Conservation (phyloP, 37 sponge, comb jelly and placozoan genomes). For the Agelas oroides region DNA sequence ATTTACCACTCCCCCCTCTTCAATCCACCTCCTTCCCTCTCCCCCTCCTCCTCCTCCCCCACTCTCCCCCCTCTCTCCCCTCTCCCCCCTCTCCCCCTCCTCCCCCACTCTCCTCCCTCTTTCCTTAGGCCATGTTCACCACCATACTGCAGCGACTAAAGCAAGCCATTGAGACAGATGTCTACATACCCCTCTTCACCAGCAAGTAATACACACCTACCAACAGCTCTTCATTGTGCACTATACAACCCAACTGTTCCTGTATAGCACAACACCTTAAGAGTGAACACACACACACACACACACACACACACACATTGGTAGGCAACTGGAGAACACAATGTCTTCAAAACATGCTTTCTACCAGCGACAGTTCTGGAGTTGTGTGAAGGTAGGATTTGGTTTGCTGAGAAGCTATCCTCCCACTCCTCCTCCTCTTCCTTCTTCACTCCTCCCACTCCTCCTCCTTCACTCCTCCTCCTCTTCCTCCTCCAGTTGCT, state of each 20-base stretch:
- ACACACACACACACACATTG: too few relatives aligned
- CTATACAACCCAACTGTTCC: too few relatives aligned
- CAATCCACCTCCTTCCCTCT: too few relatives aligned
- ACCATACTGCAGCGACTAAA: slow-evolving; percentile 22
- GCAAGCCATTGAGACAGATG: slow-evolving; percentile 45
- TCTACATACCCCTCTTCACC: slow-evolving; percentile 65
- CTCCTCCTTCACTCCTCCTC: background rate
- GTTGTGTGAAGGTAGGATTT: slow-evolving; percentile 73
- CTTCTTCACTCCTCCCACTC: background rate
- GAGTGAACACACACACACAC: background rate
- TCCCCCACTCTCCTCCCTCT: background rate
- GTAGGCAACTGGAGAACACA: slow-evolving; percentile 60
- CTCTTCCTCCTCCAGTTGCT: slow-evolving; percentile 47
- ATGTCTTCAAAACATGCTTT: slow-evolving; percentile 44
- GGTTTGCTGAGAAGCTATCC: background rate
- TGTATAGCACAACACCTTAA: too few relatives aligned
- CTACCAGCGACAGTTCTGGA: slow-evolving; percentile 77
- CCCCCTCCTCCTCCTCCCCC: background rate
- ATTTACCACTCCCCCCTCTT: background rate
- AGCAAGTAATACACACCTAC: slow-evolving; percentile 41
- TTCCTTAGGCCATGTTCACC: slow-evolving; percentile 31
- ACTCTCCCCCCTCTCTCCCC: background rate
- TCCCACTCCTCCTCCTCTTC: background rate
- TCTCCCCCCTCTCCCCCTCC: too few relatives aligned
- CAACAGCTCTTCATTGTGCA: too few relatives aligned